Evolutionary conservation across 1,140 invertebrate species (phyloP), one percentile per base, ranked within the genome.

Genomic region (Euura lappo): DNA sequence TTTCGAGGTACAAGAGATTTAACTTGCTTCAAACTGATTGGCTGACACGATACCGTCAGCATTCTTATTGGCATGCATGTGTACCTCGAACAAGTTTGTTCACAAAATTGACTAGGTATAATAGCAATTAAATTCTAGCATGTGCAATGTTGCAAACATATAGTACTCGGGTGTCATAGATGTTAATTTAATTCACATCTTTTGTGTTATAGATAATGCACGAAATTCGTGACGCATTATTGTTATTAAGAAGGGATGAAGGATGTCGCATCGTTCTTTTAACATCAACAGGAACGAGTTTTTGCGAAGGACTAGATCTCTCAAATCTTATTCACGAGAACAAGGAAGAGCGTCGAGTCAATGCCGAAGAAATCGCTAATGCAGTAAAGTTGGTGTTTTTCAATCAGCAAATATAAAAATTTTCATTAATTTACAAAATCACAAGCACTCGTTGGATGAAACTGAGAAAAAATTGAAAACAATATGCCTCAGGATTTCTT

Each of bases 241-340:
- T 86, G 68, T 87, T 90, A 71, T 78, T 93, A 51, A 88, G 88
- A 69, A 89, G 89, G 73, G 93, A 93, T 75, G 86, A 89, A 2
- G 88, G 89, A 2, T 93, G 91, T 75, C 86, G 90, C 76, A 90
- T 92, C 6, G 92, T 94, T 44, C 82, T 94, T 28, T 79, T 95
- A 2, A 91, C 90, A 28, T 92, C 90, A 45, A 90, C 88, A 5
- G 91, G 90, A 10, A 88, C 84, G 28, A 89, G 91, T 47, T 94
- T 94, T 78, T 94, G 93, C 76, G 90, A 93, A 76, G 94, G 94
- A 43, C 83, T 95, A 47, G 93, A 95, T 83, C 89, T 94, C 67
- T 90, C 90, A 45, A 87, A 86, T 44, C 80, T 95, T 60, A 79
- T 93, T 6, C 85, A 89, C n/a, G 79, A 86, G 10, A 89, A 90